Base-by-base conservation (phyloP, 2,797 vertebrate genomes). In the Salarias fasciatus region DNA sequence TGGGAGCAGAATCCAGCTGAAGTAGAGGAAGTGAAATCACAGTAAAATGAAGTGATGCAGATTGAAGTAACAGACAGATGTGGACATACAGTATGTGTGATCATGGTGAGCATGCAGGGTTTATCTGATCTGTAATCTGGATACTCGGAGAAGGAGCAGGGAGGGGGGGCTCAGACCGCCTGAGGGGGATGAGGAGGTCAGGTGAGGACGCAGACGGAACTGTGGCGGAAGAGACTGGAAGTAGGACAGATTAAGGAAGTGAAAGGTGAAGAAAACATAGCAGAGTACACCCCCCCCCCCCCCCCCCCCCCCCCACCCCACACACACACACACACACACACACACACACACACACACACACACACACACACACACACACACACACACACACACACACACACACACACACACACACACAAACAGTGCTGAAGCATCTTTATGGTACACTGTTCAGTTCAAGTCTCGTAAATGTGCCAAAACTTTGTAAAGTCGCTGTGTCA, bases 211-310 rank as follows among this genome's bases (percentile, higher is more conserved):
- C 24, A 24, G 18, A 24, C 3, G 3, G 2, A 57, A 31, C 53
- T 51, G 13, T 10, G 35, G 51, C 51, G 13, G 30, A 53, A 14
- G 53, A 43, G 18, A 45, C 48, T 50, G 51, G 87, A 84, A 88
- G 78, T 48, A 35, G 14, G 30, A 51, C 13, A 47, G 29, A 4
- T 8, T 12, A 38, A 24, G 18, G 18, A 24, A 24, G 18, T 24
- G 18, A 24, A 24, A 24, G 18, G 18, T 24, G 18, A 2, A 24
- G 18, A 24, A n/a, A n/a, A n/a, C n/a, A n/a, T n/a, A n/a, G n/a
- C n/a, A n/a, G n/a, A n/a, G n/a, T n/a, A n/a, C n/a, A n/a, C n/a
- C n/a, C n/a, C n/a, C n/a, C n/a, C n/a, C n/a, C n/a, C n/a, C n/a
- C n/a, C n/a, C n/a, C n/a, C n/a, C n/a, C n/a, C n/a, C n/a, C n/a